Evolutionary conservation across 2,888 invertebrate species (phyloP), one percentile per base, ranked within the genome.

Genomic region (Sinhomidia bicolor): DNA sequence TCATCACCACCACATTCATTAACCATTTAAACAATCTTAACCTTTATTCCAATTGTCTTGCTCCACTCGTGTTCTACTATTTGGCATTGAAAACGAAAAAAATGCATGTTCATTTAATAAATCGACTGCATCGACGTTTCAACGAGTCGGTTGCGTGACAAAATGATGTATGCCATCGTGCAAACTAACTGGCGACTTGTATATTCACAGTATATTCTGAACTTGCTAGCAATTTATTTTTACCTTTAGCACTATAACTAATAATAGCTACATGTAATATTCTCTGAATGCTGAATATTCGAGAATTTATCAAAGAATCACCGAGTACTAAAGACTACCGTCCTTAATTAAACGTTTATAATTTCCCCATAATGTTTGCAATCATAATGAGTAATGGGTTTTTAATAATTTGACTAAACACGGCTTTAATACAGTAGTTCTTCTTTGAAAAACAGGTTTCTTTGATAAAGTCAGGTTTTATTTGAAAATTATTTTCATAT

Each of bases 91-190:
- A 29, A 26, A 1, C 29, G 26, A 29, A 14, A 29, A 14, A 62
- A 26, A 29, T 62, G 14, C 62, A 62, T 29, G 29, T 29, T 14
- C 26, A 26, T 20, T 0, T 14, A 62, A 23, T 62, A 29, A 26
- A 62, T 29, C 2, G 29, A 54, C 20, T 6, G 20, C 6, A 17
- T 17, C 20, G 62, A 29, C n/a, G 26, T 26, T 62, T 62, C 10
- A 62, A 17, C 14, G 68, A 36, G 36, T 36, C n/a, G 0, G 14
- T 68, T 36, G 68, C 68, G 68, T 68, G 68, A 68, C 32, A 68
- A 36, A 36, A 17, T 36, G 36, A 36, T 68, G 68, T 1, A 20
- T 32, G 29, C 14, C 10, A 14, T 36, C 29, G n/a, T 32, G 32
- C 10, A 5, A 65, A 65, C n/a, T n/a, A 23, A 2, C 23, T 60